A percentile compares a stretch with the other conserved stretches of the same genome.
phyloP scores from a whole-genome alignment of 2,888 invertebrate genomes.

The Didymodactylos carnosus region DNA sequence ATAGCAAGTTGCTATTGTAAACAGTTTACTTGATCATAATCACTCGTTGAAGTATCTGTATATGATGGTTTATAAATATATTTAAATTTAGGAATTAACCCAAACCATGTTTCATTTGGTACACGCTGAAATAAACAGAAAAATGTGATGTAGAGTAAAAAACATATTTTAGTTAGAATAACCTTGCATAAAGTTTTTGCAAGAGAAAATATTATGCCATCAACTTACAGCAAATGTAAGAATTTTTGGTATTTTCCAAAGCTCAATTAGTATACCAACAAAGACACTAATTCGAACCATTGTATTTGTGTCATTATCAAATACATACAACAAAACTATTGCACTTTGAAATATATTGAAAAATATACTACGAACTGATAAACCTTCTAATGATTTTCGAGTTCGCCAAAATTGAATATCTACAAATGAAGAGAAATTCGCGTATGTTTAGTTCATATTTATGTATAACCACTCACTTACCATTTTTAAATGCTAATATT shows the following conservation, averaged over 20 bases:
- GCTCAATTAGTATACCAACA: conserved; percentile 77
- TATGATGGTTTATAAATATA: conserved; percentile 90
- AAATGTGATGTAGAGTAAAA: conserved; percentile 12
- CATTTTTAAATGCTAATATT: conserved; percentile 94
- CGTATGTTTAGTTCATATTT: not conserved
- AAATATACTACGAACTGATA: conserved; percentile 85
- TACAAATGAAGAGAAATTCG: conserved; percentile 26
- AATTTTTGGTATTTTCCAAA: conserved; percentile 94
- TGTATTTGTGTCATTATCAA: conserved; percentile 95
- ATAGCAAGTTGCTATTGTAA: not conserved
- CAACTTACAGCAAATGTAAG: conserved; percentile 35
- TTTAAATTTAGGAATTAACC: conserved; percentile 54
- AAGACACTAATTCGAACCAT: conserved; percentile 81
- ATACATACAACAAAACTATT: conserved; percentile 77
- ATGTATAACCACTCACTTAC: conserved; percentile 32
- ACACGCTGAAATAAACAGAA: conserved; percentile 46
- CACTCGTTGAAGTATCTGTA: conserved; percentile 70
- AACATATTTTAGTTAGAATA: not conserved
- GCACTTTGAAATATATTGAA: conserved; percentile 92
- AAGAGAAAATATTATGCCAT: not conserved
- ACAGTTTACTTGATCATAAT: conserved; percentile 65
- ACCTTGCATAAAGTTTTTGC: no score
- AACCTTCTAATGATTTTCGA: conserved; percentile 77
- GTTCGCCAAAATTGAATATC: conserved; percentile 99
- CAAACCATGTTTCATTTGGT: conserved; percentile 45